phyloP scores from a whole-genome alignment of 2,113 vertebrate species.

The Dromas ardeola region DNA sequence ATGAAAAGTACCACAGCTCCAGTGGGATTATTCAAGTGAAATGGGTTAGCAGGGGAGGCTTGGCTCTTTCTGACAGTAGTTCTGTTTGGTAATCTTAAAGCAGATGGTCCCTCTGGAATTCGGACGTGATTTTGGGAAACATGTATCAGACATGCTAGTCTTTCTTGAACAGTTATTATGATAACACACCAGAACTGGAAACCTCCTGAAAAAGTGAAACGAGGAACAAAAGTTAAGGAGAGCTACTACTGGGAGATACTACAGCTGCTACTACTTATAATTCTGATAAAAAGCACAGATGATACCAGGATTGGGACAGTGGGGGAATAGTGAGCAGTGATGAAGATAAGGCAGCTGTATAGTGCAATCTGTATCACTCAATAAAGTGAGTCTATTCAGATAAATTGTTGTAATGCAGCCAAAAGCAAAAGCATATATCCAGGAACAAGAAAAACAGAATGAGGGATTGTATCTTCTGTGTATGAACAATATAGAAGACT shows the following conservation, averaged over 20 bases:
- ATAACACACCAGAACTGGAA: not conserved
- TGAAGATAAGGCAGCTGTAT: slow-evolving; percentile 2
- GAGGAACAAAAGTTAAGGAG: not conserved
- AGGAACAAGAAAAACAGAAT: not conserved
- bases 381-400: not conserved
- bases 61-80: not conserved
- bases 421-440: not conserved
- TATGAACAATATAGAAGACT: not conserved
- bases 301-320: not conserved
- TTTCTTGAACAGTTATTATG: not conserved
- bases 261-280: slow-evolving; percentile 1
- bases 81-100: not conserved
- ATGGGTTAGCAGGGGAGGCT: not conserved
- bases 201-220: not conserved
- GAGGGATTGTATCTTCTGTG: not conserved
- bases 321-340: not conserved
- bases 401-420: slow-evolving; percentile 18
- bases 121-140: not conserved
- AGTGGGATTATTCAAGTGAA: not conserved
- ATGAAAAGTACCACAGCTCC: not conserved
- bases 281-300: not conserved
- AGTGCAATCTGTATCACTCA: not conserved
- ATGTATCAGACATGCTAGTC: not conserved
- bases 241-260: not conserved
- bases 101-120: not conserved